Evolutionary conservation across 2,888 invertebrate species (phyloP).

Genomic region (Hoplodrina ambigua): DNA sequence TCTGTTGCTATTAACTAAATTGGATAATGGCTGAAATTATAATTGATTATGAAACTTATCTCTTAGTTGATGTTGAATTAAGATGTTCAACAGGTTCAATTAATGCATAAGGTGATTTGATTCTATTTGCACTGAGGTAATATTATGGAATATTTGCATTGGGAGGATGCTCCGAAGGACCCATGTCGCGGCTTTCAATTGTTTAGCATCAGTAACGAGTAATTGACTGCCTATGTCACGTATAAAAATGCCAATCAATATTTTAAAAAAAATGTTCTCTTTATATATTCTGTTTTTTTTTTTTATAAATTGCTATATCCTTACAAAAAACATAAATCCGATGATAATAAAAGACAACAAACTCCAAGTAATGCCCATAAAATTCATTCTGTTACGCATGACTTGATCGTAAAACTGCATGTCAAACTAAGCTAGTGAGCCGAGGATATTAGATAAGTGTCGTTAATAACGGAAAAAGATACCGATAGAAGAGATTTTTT

Average conservation of each 20-base stretch:
- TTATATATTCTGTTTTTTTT: too few species aligned
- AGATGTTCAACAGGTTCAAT: background rate
- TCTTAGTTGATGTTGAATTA: background rate
- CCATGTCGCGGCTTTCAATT: background rate
- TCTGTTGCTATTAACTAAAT: conserved; percentile 50
- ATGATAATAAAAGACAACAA: background rate
- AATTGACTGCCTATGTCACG: background rate
- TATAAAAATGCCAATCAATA: too few species aligned
- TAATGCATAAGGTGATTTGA: too few species aligned
- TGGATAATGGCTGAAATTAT: conserved; percentile 45
- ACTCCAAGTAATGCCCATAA: background rate
- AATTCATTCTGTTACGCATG: conserved; percentile 1
- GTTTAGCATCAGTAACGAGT: background rate
- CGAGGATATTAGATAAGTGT: background rate
- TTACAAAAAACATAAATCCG: background rate
- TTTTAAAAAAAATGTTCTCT: too few species aligned
- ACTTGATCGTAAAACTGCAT: background rate
- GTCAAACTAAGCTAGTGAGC: background rate
- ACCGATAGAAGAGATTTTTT: too few species aligned
- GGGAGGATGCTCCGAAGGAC: background rate
- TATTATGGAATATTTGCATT: background rate
- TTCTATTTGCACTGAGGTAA: background rate
- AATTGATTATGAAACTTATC: conserved; percentile 21
- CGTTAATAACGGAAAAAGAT: background rate
- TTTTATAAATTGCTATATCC: too few species aligned